Conservation (phyloP, 2,888 invertebrate species). For the Cryptocephalus moraei region DNA sequence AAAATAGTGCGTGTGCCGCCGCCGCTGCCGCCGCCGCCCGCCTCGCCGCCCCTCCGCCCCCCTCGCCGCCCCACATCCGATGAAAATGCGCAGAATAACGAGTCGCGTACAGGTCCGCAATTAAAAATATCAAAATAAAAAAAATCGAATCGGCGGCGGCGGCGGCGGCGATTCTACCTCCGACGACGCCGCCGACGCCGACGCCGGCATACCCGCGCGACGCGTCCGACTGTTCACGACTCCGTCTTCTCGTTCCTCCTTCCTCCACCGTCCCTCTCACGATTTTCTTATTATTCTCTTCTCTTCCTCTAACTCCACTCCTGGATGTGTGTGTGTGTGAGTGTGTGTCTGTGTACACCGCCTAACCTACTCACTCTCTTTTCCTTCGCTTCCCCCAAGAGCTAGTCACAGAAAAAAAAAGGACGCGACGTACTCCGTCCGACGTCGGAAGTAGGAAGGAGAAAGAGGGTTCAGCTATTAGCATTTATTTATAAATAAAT, state of each 20-base stretch:
- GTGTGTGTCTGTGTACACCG: too few relatives aligned
- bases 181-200: not conserved
- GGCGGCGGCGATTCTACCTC: not conserved
- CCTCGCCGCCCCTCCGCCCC: constrained; percentile 35
- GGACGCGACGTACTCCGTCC: too few relatives aligned
- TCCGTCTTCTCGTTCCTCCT: not conserved
- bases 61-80: constrained; percentile 36
- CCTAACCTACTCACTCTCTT: too few relatives aligned
- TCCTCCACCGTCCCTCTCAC: not conserved
- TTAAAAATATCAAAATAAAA: constrained; percentile 46
- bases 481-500: too few relatives aligned
- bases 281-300: not conserved
- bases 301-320: too few relatives aligned
- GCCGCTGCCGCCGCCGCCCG: constrained; percentile 23
- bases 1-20: constrained; percentile 48
- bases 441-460: too few relatives aligned
- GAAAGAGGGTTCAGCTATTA: too few relatives aligned
- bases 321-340: too few relatives aligned
- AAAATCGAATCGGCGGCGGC: constrained; percentile 29
- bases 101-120: constrained; percentile 42
- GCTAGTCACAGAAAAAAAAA: too few relatives aligned
- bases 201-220: not conserved
- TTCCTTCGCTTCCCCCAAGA: too few relatives aligned
- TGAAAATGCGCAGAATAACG: constrained; percentile 52
- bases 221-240: too few relatives aligned